Evolutionary conservation across 2,888 invertebrate species (phyloP).

Genomic region (Prenolepis imparis): DNA sequence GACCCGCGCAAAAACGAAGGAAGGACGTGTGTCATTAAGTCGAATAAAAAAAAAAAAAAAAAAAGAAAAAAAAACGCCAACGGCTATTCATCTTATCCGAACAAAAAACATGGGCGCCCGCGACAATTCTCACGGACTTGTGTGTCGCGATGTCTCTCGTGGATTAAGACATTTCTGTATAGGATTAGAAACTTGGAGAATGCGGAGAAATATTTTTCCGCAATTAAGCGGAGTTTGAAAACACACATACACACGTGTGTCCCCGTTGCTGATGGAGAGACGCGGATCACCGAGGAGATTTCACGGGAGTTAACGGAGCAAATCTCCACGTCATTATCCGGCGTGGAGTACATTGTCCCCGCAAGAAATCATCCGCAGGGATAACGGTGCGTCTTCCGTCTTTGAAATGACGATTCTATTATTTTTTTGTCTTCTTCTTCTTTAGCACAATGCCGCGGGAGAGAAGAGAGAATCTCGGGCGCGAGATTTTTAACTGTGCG

Average conservation of each 20-base stretch:
- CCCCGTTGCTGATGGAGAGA: not conserved
- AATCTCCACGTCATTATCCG: conserved; percentile 30
- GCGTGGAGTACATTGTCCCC: conserved; percentile 37
- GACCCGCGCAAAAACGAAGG: conserved; percentile 66
- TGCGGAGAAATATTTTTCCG: conserved; percentile 4
- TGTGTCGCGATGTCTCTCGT: not conserved
- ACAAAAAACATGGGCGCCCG: conserved; percentile 23
- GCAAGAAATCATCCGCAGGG: conserved; percentile 42
- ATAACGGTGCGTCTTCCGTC: conserved; percentile 51
- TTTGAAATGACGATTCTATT: conserved; percentile 5
- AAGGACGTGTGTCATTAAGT: conserved; percentile 73
- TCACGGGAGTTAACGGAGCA: conserved; percentile 42
- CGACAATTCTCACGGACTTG: conserved; percentile 66
- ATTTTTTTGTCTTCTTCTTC: not conserved
- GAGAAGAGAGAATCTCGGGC: conserved; percentile 6
- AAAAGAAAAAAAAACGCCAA: conserved; percentile 22
- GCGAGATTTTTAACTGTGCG: conserved; percentile 19
- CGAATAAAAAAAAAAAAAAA: not conserved
- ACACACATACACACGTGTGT: not conserved
- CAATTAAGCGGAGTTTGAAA: conserved; percentile 1
- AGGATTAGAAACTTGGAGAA: conserved; percentile 10
- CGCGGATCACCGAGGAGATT: conserved; percentile 9
- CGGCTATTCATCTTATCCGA: conserved; percentile 52
- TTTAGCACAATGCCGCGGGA: conserved; percentile 23
- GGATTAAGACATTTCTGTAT: conserved; percentile 21